A percentile compares a stretch with the other conserved stretches of the same genome.
phyloP scores from a whole-genome alignment of 2,888 invertebrate genomes.

The Abrostola triplasia region DNA sequence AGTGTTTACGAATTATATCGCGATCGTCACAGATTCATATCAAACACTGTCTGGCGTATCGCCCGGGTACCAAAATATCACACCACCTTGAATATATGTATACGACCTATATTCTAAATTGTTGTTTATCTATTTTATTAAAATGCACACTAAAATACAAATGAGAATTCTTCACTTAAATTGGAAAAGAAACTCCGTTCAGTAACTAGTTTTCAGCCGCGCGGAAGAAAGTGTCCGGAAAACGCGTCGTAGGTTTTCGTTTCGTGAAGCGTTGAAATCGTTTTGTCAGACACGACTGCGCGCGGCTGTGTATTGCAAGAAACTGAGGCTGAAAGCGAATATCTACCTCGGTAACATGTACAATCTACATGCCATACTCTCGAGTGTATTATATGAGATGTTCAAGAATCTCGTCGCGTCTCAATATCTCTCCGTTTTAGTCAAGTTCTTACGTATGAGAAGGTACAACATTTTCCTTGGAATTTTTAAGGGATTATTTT shows the following conservation, averaged over 20 bases:
- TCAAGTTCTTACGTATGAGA: constrained; percentile 33
- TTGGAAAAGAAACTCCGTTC: constrained; percentile 4
- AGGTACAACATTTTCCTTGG: constrained; percentile 24
- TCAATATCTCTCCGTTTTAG: constrained; percentile 60
- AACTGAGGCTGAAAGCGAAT: constrained; percentile 60
- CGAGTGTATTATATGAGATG: constrained; percentile 46
- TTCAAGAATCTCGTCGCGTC: constrained; percentile 56
- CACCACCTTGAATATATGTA: constrained; percentile 70
- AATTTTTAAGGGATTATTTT: constrained; percentile 14
- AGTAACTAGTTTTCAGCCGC: neutral
- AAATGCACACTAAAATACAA: neutral
- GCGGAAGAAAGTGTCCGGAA: neutral
- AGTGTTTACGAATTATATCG: constrained; percentile 66
- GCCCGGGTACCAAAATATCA: constrained; percentile 82
- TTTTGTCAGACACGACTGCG: constrained; percentile 41
- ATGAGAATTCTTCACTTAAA: constrained; percentile 3
- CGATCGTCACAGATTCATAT: constrained; percentile 55
- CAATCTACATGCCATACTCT: constrained; percentile 51
- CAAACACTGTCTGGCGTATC: constrained; percentile 72
- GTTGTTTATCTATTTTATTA: constrained; percentile 12
- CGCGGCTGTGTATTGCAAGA: constrained; percentile 49
- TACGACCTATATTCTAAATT: constrained; percentile 54
- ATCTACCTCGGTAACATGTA: constrained; percentile 42
- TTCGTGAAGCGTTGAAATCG: constrained; percentile 24
- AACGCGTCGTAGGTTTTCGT: constrained; percentile 27